Percentiles rank a stretch among this genome's conserved stretches.
These are phyloP conservation scores for Acrocephalus arundinaceus DNA, from an alignment of 2,113 vertebrate genomes.

Conservation along the genomic window DNA sequence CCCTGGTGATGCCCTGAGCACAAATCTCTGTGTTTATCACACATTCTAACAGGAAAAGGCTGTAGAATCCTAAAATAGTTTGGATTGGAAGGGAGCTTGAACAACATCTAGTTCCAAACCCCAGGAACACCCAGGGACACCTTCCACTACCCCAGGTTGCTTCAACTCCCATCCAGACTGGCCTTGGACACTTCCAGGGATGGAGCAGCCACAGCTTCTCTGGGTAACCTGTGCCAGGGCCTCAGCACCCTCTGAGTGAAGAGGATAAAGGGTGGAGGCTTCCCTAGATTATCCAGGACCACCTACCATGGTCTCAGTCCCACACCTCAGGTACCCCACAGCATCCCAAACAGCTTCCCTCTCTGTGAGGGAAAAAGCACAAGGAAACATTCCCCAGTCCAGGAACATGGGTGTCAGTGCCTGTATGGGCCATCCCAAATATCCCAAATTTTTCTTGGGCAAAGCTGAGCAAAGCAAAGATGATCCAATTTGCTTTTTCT, in stretches of 20 bases:
- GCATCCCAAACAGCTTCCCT: background rate
- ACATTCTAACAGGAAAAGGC: background rate
- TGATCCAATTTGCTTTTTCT: background rate
- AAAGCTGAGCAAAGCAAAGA: background rate
- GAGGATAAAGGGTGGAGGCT: background rate
- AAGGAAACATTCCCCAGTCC: accelerated
- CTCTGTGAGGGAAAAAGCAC: background rate
- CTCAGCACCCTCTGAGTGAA: accelerated
- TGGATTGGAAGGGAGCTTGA: background rate
- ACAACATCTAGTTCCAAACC: background rate
- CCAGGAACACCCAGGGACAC: too few species aligned
- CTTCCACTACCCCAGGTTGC: background rate
- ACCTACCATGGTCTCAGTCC: background rate
- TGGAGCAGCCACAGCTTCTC: background rate
- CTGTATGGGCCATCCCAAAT: background rate
- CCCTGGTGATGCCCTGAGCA: background rate
- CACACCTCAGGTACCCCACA: background rate
- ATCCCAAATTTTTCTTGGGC: background rate
- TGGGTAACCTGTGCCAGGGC: background rate
- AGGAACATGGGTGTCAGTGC: background rate
- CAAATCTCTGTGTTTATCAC: background rate
- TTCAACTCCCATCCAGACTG: background rate
- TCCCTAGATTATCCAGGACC: background rate
- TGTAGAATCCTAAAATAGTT: background rate
- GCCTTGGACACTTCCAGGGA: background rate